phyloP scores from a whole-genome alignment of 2,113 vertebrate species.

The Pygoscelis adeliae region DNA sequence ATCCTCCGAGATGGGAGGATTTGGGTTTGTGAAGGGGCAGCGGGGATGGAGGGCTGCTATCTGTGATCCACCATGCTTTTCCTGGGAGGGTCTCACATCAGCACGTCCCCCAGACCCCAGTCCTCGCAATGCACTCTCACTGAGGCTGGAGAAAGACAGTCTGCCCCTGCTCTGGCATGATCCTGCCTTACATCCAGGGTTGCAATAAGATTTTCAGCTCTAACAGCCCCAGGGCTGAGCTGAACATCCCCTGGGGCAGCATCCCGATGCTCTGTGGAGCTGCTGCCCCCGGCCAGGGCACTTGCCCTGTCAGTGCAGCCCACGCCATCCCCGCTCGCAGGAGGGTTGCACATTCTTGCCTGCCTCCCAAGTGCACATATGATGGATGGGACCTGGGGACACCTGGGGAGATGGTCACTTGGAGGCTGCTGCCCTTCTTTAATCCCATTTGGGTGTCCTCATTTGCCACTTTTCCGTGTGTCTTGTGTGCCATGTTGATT shows the following conservation, averaged over 20 bases:
- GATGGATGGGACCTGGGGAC: neutral
- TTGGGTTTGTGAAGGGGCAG: neutral
- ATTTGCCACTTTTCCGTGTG: neutral
- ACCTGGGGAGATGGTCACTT: neutral
- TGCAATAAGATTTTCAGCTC: neutral
- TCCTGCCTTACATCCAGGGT: neutral
- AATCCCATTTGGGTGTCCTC: neutral
- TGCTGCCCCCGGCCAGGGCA: rapidly evolving
- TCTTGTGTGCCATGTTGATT: neutral
- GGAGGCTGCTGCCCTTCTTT: neutral
- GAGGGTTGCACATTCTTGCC: neutral
- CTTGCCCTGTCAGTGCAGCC: rapidly evolving
- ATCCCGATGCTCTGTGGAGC: neutral
- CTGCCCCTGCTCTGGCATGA: neutral
- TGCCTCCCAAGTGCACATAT: rapidly evolving
- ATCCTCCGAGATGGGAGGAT: neutral
- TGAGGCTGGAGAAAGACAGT: neutral
- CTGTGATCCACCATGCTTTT: neutral
- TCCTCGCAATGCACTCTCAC: neutral
- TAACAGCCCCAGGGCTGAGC: neutral
- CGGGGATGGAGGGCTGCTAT: neutral
- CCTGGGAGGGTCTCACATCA: rapidly evolving
- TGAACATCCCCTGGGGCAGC: neutral
- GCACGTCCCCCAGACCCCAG: rapidly evolving
- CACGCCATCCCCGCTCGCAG: rapidly evolving